phyloP scores from a whole-genome alignment of 2,797 vertebrate genomes.

The Falco naumanni region DNA sequence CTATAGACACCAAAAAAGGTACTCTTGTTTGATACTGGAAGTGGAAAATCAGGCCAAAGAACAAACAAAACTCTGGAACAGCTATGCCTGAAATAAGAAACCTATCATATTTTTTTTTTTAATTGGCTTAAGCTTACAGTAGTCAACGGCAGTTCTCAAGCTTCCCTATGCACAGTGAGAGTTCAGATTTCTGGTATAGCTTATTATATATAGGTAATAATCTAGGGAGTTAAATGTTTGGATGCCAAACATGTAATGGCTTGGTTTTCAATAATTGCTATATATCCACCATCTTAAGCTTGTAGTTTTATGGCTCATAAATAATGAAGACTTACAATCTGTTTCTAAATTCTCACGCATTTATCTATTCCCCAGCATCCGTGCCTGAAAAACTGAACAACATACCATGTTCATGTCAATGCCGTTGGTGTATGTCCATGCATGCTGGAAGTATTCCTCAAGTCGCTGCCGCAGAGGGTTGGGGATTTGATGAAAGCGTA shows the following conservation, averaged over 20 bases:
- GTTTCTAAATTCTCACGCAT: not conserved
- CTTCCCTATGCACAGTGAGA: not conserved
- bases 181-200: not conserved
- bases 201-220: not conserved
- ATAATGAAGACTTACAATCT: not conserved
- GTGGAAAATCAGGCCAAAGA: not conserved
- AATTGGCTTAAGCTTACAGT: not conserved
- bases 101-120: not conserved
- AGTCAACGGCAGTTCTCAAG: not conserved
- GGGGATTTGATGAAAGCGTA: conserved; percentile 98
- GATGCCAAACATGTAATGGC: not conserved
- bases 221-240: not conserved
- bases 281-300: not conserved
- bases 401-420: conserved; percentile 99
- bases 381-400: conserved; percentile 62
- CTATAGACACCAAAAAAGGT: not conserved
- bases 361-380: not conserved
- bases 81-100: not conserved
- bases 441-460: conserved; percentile 98
- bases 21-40: not conserved
- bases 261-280: not conserved
- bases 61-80: not conserved
- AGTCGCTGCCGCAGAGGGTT: conserved; percentile 95
- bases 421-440: conserved; percentile 98
- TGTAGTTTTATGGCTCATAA: not conserved